phyloP scores from a whole-genome alignment of 2,797 vertebrate genomes.

The Buceros bicornis region DNA sequence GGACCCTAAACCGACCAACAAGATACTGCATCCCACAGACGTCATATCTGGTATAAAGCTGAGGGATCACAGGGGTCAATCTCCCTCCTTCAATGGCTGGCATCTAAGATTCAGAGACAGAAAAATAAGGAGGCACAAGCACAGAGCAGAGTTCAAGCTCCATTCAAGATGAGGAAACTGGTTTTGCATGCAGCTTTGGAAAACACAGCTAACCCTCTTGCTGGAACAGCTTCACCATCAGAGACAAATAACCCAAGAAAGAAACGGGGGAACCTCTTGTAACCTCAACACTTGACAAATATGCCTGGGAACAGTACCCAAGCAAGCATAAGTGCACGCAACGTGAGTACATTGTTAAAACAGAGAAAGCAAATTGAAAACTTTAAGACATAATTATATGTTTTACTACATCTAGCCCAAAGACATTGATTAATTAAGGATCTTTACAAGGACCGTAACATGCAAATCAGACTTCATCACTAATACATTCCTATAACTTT shows the following conservation, averaged over 20 bases:
- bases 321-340: not conserved
- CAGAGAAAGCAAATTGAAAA: not conserved
- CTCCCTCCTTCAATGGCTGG: too few species aligned
- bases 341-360: not conserved
- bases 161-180: not conserved
- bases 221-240: not conserved
- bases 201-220: not conserved
- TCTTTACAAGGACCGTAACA: not conserved
- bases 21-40: too few species aligned
- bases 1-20: too few species aligned
- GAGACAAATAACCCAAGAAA: not conserved
- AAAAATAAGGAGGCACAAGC: not conserved
- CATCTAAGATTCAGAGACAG: not conserved
- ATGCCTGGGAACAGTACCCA: not conserved
- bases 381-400: not conserved
- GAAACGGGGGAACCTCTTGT: not conserved
- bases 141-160: not conserved
- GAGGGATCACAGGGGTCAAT: too few species aligned
- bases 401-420: not conserved
- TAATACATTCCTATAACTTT: not conserved
- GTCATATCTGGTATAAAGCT: too few species aligned
- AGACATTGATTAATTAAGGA: not conserved
- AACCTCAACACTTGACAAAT: not conserved
- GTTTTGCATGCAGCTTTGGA: not conserved
- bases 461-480: not conserved